phyloP scores from a whole-genome alignment of 1,140 invertebrate genomes.

The Drosophila azteca region DNA sequence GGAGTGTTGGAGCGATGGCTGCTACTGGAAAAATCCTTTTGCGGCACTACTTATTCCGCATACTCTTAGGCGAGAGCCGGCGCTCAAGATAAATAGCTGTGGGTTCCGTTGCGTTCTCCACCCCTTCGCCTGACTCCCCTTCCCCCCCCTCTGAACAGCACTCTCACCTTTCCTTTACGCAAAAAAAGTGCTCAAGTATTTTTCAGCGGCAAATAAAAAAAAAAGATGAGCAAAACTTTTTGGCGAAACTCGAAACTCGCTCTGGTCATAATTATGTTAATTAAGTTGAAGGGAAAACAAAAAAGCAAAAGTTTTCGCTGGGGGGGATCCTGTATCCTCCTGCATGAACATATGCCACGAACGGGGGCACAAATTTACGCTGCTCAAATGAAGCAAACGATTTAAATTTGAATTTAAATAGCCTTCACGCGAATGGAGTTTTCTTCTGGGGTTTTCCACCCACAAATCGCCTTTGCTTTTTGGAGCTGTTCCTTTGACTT shows the following conservation, averaged over 20 bases:
- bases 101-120: constrained; percentile 22
- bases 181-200: constrained; percentile 3
- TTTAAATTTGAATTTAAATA: constrained; percentile 79
- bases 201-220: constrained; percentile 2
- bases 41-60: constrained; percentile 66
- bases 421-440: constrained; percentile 8
- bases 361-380: constrained; percentile 30
- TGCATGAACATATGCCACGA: constrained; percentile 29
- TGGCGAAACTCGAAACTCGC: constrained; percentile 1
- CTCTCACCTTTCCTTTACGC: constrained; percentile 33
- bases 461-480: no score
- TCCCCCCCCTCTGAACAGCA: constrained; percentile 18
- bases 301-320: constrained; percentile 32
- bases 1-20: constrained; percentile 1
- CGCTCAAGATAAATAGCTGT: constrained; percentile 76
- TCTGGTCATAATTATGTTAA: constrained; percentile 71
- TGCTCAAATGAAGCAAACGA: constrained; percentile 68
- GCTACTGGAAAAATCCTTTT: neutral
- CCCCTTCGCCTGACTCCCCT: neutral
- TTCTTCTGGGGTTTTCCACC: neutral
- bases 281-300: constrained; percentile 32
- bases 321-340: no score
- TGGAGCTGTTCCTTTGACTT: neutral
- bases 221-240: constrained; percentile 35
- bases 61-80: constrained; percentile 53